A percentile compares a stretch with the other conserved stretches of the same genome.
Conservation (phyloP, 1,140 invertebrate species). For the Lepidostoma basale region DNA sequence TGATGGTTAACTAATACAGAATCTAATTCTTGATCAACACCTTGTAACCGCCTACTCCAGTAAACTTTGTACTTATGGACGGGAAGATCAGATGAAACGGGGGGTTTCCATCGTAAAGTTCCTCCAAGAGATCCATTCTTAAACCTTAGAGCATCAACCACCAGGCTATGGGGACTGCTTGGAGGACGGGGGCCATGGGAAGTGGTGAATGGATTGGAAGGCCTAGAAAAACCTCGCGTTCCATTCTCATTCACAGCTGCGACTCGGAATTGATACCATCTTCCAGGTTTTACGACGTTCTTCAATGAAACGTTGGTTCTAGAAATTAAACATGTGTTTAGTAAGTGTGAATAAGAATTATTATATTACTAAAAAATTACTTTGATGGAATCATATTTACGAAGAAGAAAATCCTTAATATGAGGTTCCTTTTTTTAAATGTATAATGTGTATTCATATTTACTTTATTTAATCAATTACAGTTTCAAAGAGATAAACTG, state of each 20-base stretch:
- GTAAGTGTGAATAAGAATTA: too few species aligned
- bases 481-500: too few species aligned
- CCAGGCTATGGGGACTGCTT: slow-evolving; percentile 67
- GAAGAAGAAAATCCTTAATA: background rate
- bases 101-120: slow-evolving; percentile 67
- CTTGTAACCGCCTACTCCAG: slow-evolving; percentile 66
- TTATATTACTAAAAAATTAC: too few species aligned
- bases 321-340: slow-evolving; percentile 10
- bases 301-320: slow-evolving; percentile 64
- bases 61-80: slow-evolving; percentile 67
- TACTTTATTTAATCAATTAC: too few species aligned
- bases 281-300: slow-evolving; percentile 67
- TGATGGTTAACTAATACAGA: slow-evolving; percentile 67
- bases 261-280: slow-evolving; percentile 79
- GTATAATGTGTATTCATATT: too few species aligned
- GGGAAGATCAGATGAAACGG: slow-evolving; percentile 66
- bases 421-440: too few species aligned
- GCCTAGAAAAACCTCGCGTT: slow-evolving; percentile 70
- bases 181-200: slow-evolving; percentile 69
- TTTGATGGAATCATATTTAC: too few species aligned
- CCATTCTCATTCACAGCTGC: slow-evolving; percentile 74
- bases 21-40: slow-evolving; percentile 58
- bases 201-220: slow-evolving; percentile 68
- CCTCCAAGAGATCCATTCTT: slow-evolving; percentile 62
- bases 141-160: slow-evolving; percentile 60